A percentile compares a stretch with the other conserved stretches of the same genome.
Conservation (phyloP, 2,888 invertebrate genomes). For the Dascillus cervinus region DNA sequence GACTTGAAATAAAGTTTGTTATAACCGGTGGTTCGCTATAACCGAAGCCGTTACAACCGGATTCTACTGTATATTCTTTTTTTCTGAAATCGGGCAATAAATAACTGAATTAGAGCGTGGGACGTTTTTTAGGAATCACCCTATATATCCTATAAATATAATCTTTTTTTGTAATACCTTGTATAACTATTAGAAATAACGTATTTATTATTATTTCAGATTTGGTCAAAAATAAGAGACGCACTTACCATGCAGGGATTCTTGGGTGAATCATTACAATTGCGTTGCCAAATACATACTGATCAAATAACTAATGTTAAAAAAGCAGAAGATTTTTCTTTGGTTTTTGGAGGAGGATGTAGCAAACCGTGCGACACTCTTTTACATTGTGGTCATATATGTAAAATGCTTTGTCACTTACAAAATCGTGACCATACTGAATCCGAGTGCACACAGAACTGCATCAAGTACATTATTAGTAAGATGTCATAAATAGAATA, state of each 20-base stretch:
- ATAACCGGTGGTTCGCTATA: too few species aligned
- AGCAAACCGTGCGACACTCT: slow-evolving; percentile 6
- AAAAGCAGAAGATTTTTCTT: slow-evolving; percentile 41
- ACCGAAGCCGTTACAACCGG: too few species aligned
- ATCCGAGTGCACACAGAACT: slow-evolving; percentile 44
- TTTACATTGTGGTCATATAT: slow-evolving; percentile 56
- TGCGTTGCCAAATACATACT: slow-evolving; percentile 49
- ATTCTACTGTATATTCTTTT: too few species aligned
- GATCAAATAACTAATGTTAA: slow-evolving; percentile 38
- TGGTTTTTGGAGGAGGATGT: slow-evolving; percentile 49
- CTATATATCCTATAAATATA: too few species aligned
- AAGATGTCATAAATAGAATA: too few species aligned
- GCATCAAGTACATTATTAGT: slow-evolving; percentile 42
- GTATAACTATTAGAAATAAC: too few species aligned
- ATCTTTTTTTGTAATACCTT: too few species aligned
- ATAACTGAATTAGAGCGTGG: too few species aligned
- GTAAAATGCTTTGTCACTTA: slow-evolving; percentile 53
- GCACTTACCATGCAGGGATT: slow-evolving; percentile 45
- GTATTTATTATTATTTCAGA: slow-evolving; percentile 28
- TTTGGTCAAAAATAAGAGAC: slow-evolving; percentile 51
- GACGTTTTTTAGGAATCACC: too few species aligned
- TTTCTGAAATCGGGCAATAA: too few species aligned
- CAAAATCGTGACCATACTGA: slow-evolving; percentile 47
- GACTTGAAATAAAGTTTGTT: too few species aligned
- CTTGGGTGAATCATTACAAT: slow-evolving; percentile 45